Evolutionary conservation across 1,140 invertebrate genomes (phyloP).

Genomic region (Drusus annulatus): DNA sequence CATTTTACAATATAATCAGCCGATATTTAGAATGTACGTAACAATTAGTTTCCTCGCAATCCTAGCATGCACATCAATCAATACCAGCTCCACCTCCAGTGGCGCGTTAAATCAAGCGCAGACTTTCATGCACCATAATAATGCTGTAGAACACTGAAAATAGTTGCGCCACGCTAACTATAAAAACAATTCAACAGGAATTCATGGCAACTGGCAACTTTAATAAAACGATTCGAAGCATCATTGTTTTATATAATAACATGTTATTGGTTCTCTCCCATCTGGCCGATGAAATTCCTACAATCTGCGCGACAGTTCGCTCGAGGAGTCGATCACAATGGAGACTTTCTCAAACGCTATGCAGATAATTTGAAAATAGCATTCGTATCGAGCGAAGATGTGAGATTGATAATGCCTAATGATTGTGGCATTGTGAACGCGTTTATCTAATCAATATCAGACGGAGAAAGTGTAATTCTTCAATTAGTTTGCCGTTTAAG

Average conservation of each 20-base stretch:
- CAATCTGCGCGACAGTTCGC: constrained; percentile 16
- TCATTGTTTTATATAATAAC: constrained; percentile 32
- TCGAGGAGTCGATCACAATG: constrained; percentile 20
- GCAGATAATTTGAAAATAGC: constrained; percentile 26
- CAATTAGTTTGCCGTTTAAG: too few species aligned
- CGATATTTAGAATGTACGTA: neutral
- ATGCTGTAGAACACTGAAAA: too few species aligned
- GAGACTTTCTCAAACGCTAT: constrained; percentile 29
- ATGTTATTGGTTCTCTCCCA: neutral
- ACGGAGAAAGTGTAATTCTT: neutral
- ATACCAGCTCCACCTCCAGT: neutral
- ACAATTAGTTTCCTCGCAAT: neutral
- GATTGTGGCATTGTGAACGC: neutral
- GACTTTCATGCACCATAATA: constrained; percentile 10
- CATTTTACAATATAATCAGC: neutral
- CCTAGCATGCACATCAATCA: neutral
- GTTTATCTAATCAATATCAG: constrained; percentile 18
- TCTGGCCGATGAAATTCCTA: constrained; percentile 3
- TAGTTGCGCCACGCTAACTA: too few species aligned
- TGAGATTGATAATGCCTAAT: neutral
- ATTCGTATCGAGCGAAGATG: neutral
- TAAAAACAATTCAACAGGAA: too few species aligned
- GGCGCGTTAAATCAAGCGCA: constrained; percentile 29
- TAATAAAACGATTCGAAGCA: constrained; percentile 21
- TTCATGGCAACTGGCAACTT: neutral